Conservation (phyloP, 2,888 invertebrate genomes). For the Lamproptera curius region DNA sequence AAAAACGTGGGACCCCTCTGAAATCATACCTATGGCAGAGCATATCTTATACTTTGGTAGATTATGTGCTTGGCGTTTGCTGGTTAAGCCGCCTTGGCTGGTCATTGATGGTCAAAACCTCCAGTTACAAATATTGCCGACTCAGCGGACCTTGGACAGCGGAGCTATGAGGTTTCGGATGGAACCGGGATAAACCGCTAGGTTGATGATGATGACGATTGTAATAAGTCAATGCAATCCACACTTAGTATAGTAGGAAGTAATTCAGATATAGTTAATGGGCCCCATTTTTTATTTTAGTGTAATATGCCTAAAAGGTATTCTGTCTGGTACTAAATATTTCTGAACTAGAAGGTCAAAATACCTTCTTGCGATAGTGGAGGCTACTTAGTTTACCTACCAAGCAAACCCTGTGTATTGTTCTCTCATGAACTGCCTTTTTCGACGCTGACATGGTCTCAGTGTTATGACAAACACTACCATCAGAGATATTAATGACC, state of each 20-base stretch:
- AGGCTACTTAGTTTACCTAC: no score
- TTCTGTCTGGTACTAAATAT: no score
- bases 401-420: no score
- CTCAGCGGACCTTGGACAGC: conserved; percentile 12
- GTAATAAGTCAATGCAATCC: conserved; percentile 3
- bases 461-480: no score
- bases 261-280: conserved; percentile 1
- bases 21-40: background rate
- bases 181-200: conserved; percentile 12
- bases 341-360: no score
- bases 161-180: conserved; percentile 13
- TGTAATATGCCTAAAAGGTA: no score
- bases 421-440: no score
- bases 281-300: conserved; percentile 1
- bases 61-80: no score
- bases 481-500: no score
- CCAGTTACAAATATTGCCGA: conserved; percentile 10
- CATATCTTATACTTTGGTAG: background rate
- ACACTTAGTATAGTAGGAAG: conserved; percentile 2
- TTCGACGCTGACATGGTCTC: no score
- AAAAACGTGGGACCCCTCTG: background rate
- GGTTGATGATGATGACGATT: conserved; percentile 15
- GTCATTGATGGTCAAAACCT: conserved; percentile 9
- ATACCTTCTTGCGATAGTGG: no score
- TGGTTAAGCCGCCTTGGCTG: no score